phyloP scores from a whole-genome alignment of 2,113 vertebrate species.

The Ibidorhyncha struthersii region DNA sequence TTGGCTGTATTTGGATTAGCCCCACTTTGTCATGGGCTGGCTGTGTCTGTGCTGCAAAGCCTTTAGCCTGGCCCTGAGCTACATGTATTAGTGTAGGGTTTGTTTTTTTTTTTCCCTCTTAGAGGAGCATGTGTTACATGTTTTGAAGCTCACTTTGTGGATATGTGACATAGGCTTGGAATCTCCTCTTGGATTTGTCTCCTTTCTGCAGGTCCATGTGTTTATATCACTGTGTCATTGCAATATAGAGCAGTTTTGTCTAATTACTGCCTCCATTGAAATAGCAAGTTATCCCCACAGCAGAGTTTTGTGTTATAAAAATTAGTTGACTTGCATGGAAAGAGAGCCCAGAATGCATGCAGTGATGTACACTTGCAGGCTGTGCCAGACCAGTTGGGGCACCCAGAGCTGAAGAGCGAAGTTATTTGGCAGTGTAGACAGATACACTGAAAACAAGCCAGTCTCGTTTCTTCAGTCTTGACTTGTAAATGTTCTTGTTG shows the following conservation, averaged over 20 bases:
- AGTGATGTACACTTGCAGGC: background rate
- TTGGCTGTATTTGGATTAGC: background rate
- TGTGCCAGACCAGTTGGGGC: background rate
- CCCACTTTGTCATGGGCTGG: background rate
- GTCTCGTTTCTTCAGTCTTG: background rate
- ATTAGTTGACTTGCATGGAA: background rate
- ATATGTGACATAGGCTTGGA: fast-evolving
- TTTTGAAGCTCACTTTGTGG: background rate
- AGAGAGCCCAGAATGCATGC: background rate
- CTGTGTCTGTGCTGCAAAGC: background rate
- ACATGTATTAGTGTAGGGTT: background rate
- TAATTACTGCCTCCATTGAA: background rate
- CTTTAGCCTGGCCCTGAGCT: background rate
- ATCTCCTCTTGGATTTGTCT: background rate
- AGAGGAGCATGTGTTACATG: background rate
- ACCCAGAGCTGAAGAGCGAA: background rate
- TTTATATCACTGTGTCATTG: background rate
- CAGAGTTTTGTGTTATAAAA: background rate
- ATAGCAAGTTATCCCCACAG: background rate
- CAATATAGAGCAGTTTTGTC: background rate
- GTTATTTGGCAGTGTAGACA: background rate
- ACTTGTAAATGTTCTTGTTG: background rate
- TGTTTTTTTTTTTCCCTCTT: background rate
- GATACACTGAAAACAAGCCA: background rate
- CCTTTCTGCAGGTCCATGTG: fast-evolving